Percentiles rank a stretch among this genome's conserved stretches.
Evolutionary conservation across 2,888 invertebrate species (phyloP).

Genomic region (Synergus laeviventris): DNA sequence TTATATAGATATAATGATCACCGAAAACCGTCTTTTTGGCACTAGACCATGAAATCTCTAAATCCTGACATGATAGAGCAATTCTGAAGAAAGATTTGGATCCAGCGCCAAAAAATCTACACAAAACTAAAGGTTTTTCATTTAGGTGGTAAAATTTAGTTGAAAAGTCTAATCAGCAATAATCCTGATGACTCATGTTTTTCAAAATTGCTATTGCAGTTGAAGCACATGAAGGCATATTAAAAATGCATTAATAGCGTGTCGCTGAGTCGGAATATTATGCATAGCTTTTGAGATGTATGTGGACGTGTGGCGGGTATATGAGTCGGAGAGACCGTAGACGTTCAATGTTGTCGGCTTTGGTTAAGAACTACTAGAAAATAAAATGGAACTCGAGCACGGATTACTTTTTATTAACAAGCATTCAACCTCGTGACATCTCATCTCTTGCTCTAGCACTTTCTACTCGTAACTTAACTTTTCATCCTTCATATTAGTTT

Average conservation of each 20-base stretch:
- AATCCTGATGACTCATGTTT: neutral
- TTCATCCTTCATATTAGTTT: neutral
- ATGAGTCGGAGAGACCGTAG: neutral
- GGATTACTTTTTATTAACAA: constrained; percentile 41
- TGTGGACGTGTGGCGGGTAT: neutral
- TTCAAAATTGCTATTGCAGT: neutral
- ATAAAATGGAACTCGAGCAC: constrained; percentile 27
- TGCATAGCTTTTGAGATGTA: constrained; percentile 14
- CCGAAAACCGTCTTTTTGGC: too few species aligned
- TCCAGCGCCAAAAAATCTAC: too few species aligned
- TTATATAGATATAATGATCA: too few species aligned
- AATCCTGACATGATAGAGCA: too few species aligned
- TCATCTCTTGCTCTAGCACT: constrained; percentile 32
- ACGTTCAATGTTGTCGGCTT: neutral
- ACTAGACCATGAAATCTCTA: too few species aligned
- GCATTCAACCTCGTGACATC: constrained; percentile 38
- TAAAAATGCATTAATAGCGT: constrained; percentile 23
- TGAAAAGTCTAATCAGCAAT: neutral
- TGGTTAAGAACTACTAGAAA: constrained; percentile 39
- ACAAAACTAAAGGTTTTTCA: too few species aligned
- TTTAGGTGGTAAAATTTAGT: neutral
- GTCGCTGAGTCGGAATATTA: neutral
- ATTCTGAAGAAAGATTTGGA: too few species aligned
- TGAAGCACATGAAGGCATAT: neutral
- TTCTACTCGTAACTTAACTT: neutral